phyloP scores from a whole-genome alignment of 2,888 invertebrate genomes.

The Corbicula japonica region DNA sequence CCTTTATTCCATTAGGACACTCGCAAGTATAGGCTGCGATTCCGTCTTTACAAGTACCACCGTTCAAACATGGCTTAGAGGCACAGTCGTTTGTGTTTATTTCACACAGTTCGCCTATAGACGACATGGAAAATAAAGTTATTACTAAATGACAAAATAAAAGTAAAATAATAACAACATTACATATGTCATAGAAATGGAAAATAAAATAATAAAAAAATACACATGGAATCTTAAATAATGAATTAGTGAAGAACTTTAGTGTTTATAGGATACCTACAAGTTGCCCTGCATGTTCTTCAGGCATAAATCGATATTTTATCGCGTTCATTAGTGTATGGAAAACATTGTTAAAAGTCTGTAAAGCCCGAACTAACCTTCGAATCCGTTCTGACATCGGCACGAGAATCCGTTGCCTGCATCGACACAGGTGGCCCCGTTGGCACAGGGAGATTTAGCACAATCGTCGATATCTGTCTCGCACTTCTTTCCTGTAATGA shows the following conservation, averaged over 20 bases:
- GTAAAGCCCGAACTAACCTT: too few species aligned
- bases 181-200: too few species aligned
- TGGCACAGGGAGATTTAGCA: constrained; percentile 68
- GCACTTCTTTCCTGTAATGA: constrained; percentile 87
- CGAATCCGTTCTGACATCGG: constrained; percentile 63
- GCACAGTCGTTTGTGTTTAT: constrained; percentile 72
- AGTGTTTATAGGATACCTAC: too few species aligned
- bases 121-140: neutral
- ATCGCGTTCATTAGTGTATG: too few species aligned
- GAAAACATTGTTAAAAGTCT: too few species aligned
- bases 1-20: constrained; percentile 71
- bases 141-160: neutral
- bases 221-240: too few species aligned
- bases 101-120: too few species aligned
- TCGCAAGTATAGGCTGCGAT: constrained; percentile 74
- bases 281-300: too few species aligned
- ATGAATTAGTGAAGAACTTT: too few species aligned
- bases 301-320: too few species aligned
- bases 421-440: constrained; percentile 79
- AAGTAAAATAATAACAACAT: neutral
- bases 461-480: constrained; percentile 79
- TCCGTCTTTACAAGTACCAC: constrained; percentile 76
- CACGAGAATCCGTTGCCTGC: constrained; percentile 73
- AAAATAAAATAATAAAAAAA: too few species aligned
- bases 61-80: constrained; percentile 68